Evolutionary conservation across 2,797 vertebrate genomes (phyloP).

Genomic region (Cryptoprocta ferox): DNA sequence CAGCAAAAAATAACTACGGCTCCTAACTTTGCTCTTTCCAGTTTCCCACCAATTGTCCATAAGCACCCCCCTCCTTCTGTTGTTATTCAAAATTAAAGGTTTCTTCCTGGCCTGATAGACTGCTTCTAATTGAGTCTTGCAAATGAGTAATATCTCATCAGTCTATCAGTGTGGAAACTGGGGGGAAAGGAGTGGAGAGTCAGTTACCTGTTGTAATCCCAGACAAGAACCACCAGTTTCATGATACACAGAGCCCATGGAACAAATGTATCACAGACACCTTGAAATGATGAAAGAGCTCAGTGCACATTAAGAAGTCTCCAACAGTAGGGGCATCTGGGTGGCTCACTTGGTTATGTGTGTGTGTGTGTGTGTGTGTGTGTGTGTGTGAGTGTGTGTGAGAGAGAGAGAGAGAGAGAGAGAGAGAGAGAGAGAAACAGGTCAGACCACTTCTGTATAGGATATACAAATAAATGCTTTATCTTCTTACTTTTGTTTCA

Average conservation of each 20-base stretch:
- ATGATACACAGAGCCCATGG: background rate
- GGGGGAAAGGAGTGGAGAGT: rapidly evolving
- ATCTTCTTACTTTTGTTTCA: background rate
- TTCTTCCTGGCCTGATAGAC: background rate
- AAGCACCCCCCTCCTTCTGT: background rate
- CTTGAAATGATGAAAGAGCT: background rate
- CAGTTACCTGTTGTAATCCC: background rate
- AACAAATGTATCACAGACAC: background rate
- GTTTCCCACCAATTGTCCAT: background rate
- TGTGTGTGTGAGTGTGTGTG: too few relatives aligned
- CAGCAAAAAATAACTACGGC: background rate
- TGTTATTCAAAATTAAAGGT: background rate
- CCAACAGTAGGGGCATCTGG: background rate
- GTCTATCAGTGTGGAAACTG: background rate
- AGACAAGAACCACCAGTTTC: background rate
- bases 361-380: background rate
- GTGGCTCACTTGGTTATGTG: too few relatives aligned
- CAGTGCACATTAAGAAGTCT: background rate
- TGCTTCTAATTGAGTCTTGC: background rate
- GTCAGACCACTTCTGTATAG: background rate
- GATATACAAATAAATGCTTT: background rate
- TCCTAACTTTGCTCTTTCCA: background rate
- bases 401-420: background rate
- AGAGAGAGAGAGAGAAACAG: background rate
- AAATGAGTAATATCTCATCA: background rate